Evolutionary conservation across 2,797 vertebrate genomes (phyloP), one percentile per base, ranked within the genome.

Genomic region (Acestrorhynchus altus): DNA sequence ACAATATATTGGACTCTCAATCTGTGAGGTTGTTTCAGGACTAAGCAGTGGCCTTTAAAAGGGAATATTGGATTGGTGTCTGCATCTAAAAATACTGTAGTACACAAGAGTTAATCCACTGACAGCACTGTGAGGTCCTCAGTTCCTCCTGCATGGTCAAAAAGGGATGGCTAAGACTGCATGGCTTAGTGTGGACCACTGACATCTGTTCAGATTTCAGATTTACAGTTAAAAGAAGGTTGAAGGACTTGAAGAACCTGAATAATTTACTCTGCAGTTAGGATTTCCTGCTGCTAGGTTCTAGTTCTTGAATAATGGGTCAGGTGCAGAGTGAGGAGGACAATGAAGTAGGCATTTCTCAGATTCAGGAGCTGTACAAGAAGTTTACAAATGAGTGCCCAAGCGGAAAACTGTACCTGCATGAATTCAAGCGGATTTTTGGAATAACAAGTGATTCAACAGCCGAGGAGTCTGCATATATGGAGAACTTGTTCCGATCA

Each of bases 351-450:
- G 81, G 87, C 8, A 86, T 92, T 0, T 49, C 88, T 9, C 80
- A 92, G 70, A 91, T 94, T 35, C 92, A 94, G 86, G 87, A 88
- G 15, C 85, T 93, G 0, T 93, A 92, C 80, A 86, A 90, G 0
- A 93, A 80, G 68, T 93, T 92, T 85, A 89, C 92, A 0, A 83
- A 24, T 0, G 90, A 92, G 42, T 93, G 92, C 49, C 92, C 93
- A 0, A 93, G 93, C 16, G 92, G 90, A 2, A 88, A 90, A 1
- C 64, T 94, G 44, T 88, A 91, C 67, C 13, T 93, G 0, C 91
- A 93, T 0, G 91, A 94, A 49, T 94, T 93, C 79, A 94, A 91
- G 81, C 87, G 39, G 2, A 91, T 94, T 80, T 94, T 94, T 81
- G 87, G 90, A 6, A 68, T 91, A n/a, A 83, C 16, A 61, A 80